Base-by-base conservation (phyloP, 1,140 invertebrate species). In the Bilobella aurantiaca region DNA sequence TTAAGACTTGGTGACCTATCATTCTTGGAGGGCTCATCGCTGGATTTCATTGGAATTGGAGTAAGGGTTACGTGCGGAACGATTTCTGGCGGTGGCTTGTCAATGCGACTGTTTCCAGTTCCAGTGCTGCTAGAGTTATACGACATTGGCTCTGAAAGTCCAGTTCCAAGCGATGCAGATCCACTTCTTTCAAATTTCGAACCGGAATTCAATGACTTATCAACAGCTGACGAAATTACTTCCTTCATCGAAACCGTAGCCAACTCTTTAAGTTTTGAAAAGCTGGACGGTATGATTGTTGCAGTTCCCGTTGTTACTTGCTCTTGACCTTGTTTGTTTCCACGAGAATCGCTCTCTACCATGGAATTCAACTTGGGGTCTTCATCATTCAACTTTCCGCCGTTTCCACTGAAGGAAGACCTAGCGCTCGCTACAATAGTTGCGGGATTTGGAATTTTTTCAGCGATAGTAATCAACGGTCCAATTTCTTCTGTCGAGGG, bases 1-100 rank as follows among this genome's bases (percentile, higher is more conserved):
- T 63, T n/a, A n/a, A n/a, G n/a, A n/a, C n/a, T 63, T 0, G 67
- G 47, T 46, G 47, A 58, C 58, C 49, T 57, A 3, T 60, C 28
- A 3, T 29, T 37, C 16, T 47, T 18, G 28, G 46, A 32, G 18
- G 32, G 18, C 0, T 63, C 60, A 12, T 28, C 46, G 62, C 29
- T 49, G 23, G 63, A 63, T 32, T 63, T 46, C 56, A 66, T 63
- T 29, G 63, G 64, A 47, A 70, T 73, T 0, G 71, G 71, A 25
- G 71, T 73, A 1, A 73, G 42, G 2, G 71, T 73, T 0, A 73
- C 71, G 49, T 73, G 68, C 0, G 71, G 71, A 58, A 70, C 71
- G 21, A 73, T 71, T 58, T 71, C 69, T 0, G 72, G 72, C 2
- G 72, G 72, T 32, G 65, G 53, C 47, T 73, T 73, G 18, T 69